Conservation (phyloP, 2,888 invertebrate genomes). For the Phorcus lineatus region DNA sequence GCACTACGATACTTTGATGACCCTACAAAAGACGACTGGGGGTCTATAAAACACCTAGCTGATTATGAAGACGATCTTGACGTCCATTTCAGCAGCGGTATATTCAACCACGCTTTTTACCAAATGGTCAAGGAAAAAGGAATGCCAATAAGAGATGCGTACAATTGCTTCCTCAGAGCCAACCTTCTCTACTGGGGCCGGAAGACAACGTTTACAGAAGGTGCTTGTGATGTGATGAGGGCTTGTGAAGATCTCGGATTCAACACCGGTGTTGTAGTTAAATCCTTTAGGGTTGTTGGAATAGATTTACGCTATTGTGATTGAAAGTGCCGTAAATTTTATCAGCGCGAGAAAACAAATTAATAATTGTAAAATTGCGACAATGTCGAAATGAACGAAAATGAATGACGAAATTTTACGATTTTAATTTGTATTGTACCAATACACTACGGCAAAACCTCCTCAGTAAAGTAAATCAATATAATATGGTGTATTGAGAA, state of each 20-base stretch:
- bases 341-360: no score
- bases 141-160: conserved; percentile 39
- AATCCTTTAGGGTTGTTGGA: conserved; percentile 48
- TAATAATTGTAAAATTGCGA: no score
- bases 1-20: conserved; percentile 49
- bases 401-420: no score
- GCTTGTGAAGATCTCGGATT: conserved; percentile 54
- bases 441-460: no score
- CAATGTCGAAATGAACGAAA: no score
- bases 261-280: conserved; percentile 39
- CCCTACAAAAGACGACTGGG: conserved; percentile 48
- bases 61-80: conserved; percentile 43
- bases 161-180: conserved; percentile 51
- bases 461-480: no score
- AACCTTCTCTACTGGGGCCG: conserved; percentile 53
- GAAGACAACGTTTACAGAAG: conserved; percentile 43
- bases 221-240: conserved; percentile 53
- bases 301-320: conserved; percentile 39
- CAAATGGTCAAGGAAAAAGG: conserved; percentile 28
- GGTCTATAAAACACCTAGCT: conserved; percentile 46
- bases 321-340: no score
- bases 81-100: conserved; percentile 56
- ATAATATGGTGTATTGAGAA: no score
- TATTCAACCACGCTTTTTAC: conserved; percentile 55
- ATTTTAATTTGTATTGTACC: no score